Evolutionary conservation across 2,888 invertebrate genomes (phyloP).

Genomic region (Calliphora vomitoria): DNA sequence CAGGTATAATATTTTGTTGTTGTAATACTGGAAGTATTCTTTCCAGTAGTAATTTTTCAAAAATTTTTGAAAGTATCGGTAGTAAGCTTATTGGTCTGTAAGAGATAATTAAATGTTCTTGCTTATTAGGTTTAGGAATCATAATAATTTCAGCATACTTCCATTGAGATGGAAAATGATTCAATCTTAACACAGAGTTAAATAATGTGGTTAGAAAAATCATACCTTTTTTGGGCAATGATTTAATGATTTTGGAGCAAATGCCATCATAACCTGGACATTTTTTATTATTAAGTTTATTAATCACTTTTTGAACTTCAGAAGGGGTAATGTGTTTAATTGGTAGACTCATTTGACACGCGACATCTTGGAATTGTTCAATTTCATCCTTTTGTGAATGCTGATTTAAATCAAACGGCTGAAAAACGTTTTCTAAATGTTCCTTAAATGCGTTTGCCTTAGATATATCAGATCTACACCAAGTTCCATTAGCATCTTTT

Average conservation of each 20-base stretch:
- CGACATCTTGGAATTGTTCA: background rate
- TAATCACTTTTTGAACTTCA: background rate
- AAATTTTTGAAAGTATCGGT: constrained; percentile 1
- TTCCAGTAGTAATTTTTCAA: too few relatives aligned
- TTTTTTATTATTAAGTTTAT: background rate
- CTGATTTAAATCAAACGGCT: background rate
- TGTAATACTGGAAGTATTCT: too few relatives aligned
- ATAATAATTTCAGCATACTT: constrained; percentile 15
- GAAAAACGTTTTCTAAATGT: background rate
- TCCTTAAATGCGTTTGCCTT: background rate
- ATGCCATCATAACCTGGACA: background rate
- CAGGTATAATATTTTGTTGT: too few relatives aligned
- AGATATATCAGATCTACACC: background rate
- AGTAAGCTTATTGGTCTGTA: constrained; percentile 15
- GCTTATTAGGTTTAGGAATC: constrained; percentile 6
- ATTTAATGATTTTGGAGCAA: background rate
- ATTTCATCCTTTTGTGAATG: background rate
- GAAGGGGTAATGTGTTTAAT: background rate
- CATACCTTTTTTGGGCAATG: background rate
- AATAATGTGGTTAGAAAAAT: background rate
- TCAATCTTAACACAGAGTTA: background rate
- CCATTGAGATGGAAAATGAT: background rate
- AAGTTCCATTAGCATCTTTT: too few relatives aligned
- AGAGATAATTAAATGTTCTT: background rate
- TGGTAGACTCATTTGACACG: background rate